Evolutionary conservation across 2,888 invertebrate species (phyloP).

Genomic region (Halictus ligatus): DNA sequence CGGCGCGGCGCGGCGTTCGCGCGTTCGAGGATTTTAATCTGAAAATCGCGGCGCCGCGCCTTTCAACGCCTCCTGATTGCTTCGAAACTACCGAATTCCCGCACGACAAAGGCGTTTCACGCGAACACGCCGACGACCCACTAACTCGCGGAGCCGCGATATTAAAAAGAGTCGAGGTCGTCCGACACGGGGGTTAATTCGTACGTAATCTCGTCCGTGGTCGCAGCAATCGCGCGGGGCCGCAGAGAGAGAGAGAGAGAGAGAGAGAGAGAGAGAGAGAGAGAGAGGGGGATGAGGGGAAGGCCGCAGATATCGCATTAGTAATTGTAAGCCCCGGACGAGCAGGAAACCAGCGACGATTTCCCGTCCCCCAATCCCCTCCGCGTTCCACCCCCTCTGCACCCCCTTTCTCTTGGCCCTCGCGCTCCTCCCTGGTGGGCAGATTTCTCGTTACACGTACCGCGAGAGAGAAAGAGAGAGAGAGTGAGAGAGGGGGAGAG

Average conservation of each 20-base stretch:
- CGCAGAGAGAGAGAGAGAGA: not conserved
- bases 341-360: slow-evolving; percentile 6
- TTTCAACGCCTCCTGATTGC: slow-evolving; percentile 12
- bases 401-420: not conserved
- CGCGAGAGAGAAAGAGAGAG: not conserved
- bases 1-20: not conserved
- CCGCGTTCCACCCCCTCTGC: not conserved
- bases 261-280: not conserved
- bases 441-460: slow-evolving; percentile 21
- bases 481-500: not conserved
- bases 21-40: slow-evolving; percentile 23
- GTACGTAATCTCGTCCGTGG: slow-evolving; percentile 35
- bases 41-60: slow-evolving; percentile 13
- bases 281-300: not conserved
- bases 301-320: slow-evolving; percentile 37
- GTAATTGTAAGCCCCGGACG: slow-evolving; percentile 22
- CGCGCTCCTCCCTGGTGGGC: slow-evolving; percentile 8
- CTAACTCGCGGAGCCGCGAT: slow-evolving; percentile 14
- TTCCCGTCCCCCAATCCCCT: not conserved
- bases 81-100: slow-evolving; percentile 22
- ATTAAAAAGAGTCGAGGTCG: slow-evolving; percentile 20
- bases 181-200: slow-evolving; percentile 27
- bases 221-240: slow-evolving; percentile 4
- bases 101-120: slow-evolving; percentile 16
- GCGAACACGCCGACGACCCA: slow-evolving; percentile 19